Evolutionary conservation across 2,888 invertebrate species (phyloP), one percentile per base, ranked within the genome.

Genomic region (Melieria picta): DNA sequence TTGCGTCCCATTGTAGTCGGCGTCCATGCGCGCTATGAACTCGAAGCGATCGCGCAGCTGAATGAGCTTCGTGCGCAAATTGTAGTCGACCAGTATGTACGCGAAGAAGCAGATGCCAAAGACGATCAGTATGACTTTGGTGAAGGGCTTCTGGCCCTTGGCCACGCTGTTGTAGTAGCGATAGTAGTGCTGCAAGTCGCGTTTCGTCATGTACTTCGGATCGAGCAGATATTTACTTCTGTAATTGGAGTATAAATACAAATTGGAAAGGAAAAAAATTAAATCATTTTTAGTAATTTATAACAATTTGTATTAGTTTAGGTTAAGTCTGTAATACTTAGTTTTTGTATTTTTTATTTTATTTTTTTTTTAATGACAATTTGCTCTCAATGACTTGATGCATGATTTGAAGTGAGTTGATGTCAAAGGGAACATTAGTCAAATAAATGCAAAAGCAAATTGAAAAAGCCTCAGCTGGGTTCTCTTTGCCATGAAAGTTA

Each of bases 51-150:
- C 84, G 43, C 81, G 79, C 5, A 86, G 75, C 1, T 80, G 78
- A 7, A 82, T 72, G 46, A 86, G 61, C 71, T 85, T 85, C n/a
- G 85, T 81, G 61, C 83, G 81, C 55, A 86, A 75, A 72, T 85
- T 86, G 42, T 85, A 84, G 72, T 86, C 86, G 48, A 86, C 80
- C 65, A 86, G 84, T 5, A 86, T 77, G 71, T 86, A 86, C n/a
- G 84, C 83, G 72, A 85, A 81, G 58, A 85, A 79, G 69, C 86
- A 85, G 5, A 86, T 77, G 71, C 81, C 81, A 48, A 84, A 80
- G 9, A 86, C 78, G 30, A 84, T 80, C 10, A 84, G 77, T 16
- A 84, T 78, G 48, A 85, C 79, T 75, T 85, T 85, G 65, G 84
- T 85, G 62, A 83, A 80, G 47, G 85, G 83, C 7, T 81, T 79